Evolutionary conservation across 2,797 vertebrate genomes (phyloP).

Genomic region (Pangasius larnaudii): DNA sequence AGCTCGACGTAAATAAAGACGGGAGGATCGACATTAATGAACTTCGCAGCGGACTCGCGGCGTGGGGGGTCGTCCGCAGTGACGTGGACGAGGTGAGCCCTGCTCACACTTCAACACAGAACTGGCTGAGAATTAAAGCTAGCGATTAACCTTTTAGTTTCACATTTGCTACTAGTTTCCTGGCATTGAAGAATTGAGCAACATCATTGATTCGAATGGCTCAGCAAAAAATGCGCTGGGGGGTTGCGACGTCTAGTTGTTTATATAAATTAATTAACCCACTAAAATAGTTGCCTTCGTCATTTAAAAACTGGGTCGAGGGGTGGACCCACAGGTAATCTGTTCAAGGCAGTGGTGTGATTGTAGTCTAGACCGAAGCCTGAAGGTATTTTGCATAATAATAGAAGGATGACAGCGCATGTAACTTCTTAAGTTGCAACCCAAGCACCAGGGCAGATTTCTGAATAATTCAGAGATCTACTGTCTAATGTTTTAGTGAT

Average conservation of each 20-base stretch:
- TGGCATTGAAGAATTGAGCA: neutral
- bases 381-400: conserved; percentile 31
- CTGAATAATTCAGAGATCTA: conserved; percentile 37
- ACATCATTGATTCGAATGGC: neutral
- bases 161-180: neutral
- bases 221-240: neutral
- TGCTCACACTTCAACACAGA: neutral
- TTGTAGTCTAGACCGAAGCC: conserved; percentile 4
- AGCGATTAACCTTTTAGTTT: neutral
- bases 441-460: conserved; percentile 1
- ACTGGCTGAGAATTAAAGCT: neutral
- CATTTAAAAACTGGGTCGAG: neutral
- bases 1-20: conserved; percentile 85
- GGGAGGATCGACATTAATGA: conserved; percentile 83
- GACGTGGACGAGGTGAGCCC: conserved; percentile 78
- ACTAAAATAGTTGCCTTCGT: neutral
- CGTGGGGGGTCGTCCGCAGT: conserved; percentile 70
- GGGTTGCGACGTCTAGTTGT: neutral
- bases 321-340: conserved; percentile 35
- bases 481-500: conserved; percentile 29
- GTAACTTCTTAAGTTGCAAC: conserved; percentile 6
- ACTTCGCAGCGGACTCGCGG: conserved; percentile 77
- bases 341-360: conserved; percentile 34
- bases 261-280: neutral
- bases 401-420: conserved; percentile 7